Conservation (phyloP, 2,113 vertebrate species). For the Galbula dea region DNA sequence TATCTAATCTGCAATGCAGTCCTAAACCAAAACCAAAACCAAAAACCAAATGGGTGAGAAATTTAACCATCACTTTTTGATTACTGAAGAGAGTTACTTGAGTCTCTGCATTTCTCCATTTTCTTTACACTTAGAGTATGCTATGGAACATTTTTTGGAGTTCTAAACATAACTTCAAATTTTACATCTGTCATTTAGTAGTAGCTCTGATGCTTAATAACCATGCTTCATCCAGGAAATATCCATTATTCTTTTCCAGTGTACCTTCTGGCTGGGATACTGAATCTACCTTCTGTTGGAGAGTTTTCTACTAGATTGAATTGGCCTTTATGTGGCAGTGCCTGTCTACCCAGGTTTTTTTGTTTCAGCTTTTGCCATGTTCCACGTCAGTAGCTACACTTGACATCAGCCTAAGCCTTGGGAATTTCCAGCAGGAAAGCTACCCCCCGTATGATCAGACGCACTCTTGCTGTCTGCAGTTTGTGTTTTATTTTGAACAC, state of each 20-base stretch:
- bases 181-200: constrained; percentile 22
- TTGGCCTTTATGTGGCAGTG: background rate
- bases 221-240: background rate
- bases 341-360: background rate
- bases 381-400: background rate
- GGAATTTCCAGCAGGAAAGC: constrained; percentile 65
- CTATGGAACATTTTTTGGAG: background rate
- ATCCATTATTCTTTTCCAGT: constrained; percentile 38
- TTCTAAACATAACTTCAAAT: background rate
- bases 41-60: background rate
- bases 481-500: constrained; percentile 71
- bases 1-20: background rate
- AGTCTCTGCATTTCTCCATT: background rate
- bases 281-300: constrained; percentile 27
- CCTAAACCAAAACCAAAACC: background rate
- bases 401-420: background rate
- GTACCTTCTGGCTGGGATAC: constrained; percentile 41
- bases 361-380: background rate
- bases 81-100: background rate
- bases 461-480: constrained; percentile 58
- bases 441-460: constrained; percentile 59
- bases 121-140: background rate
- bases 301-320: constrained; percentile 4
- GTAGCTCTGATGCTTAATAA: background rate
- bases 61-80: background rate